Evolutionary conservation across 1,140 invertebrate species (phyloP), one percentile per base, ranked within the genome.

Genomic region (Hycleus cichorii): DNA sequence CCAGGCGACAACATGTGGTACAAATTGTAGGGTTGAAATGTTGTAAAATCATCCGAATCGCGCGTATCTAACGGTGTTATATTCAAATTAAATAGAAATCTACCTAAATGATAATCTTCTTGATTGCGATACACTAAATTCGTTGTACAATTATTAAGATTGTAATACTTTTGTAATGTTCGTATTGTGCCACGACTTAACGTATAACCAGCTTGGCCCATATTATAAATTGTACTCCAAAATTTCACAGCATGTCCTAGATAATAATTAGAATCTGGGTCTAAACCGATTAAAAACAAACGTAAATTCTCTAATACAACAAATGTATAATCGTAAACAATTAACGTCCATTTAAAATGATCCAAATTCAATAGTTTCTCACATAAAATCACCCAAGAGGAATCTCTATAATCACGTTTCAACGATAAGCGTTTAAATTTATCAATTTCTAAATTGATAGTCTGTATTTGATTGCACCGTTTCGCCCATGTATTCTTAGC

Each of bases 41-140:
- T 61, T 24, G 70, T 59, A 6, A 69, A 62, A 10, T 64, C 67
- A 39, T 62, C 40, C 5, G 49, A 53, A 58, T 72, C 70, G 32
- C 59, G 53, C 10, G 65, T 70, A 48, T 68, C 64, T 5, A 57
- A 32, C 38, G 67, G 64, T 12, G 60, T 59, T 47, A 72, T 68
- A 52, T 69, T 69, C 24, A 72, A 44, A 25, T 42, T 48, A 42
- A 52, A 40, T 42, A 71, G 59, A 53, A 57, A 49, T 60, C 66
- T 62, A 18, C 69, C 69, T 67, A 69, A 60, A 51, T 63, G 61
- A 44, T 58, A 71, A 57, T 71, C 69, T 55, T 70, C 68, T 49
- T 63, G 59, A 55, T 70, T 71, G 58, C 59, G 62, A 45, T 64
- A 70, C 10, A 53, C 55, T 0, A 46, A 27, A 56, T 62, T 58